Conservation (phyloP, 2,797 vertebrate species). For the Pterois miles region DNA sequence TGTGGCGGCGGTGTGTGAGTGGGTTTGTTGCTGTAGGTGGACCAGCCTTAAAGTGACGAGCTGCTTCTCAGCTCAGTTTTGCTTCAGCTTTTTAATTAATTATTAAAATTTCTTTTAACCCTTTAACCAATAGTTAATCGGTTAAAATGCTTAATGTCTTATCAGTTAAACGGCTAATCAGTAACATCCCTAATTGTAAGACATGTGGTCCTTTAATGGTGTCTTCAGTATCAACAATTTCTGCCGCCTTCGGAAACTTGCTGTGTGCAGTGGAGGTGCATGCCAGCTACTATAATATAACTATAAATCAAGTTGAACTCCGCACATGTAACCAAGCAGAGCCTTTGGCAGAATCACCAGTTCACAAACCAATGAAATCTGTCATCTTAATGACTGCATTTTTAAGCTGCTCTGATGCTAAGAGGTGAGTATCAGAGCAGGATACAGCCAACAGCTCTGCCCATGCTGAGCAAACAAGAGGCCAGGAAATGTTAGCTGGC, state of each 20-base stretch:
- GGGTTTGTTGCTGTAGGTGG: no score
- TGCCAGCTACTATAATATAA: neutral
- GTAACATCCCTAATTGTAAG: no score
- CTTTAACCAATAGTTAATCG: no score
- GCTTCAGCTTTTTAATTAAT: no score
- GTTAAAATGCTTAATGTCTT: no score
- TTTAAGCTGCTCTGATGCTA: slow-evolving; percentile 30
- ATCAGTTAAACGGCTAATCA: no score
- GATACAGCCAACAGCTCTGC: slow-evolving; percentile 27
- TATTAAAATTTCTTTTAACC: no score
- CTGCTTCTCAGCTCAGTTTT: no score
- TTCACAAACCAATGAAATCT: slow-evolving; percentile 23
- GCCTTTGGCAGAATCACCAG: neutral
- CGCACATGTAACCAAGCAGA: neutral
- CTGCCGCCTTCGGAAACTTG: neutral
- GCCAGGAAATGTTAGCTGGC: slow-evolving; percentile 65
- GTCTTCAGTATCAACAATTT: neutral
- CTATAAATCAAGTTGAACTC: neutral
- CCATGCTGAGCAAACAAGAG: slow-evolving; percentile 36
- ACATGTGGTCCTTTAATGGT: no score
- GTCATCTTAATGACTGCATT: slow-evolving; percentile 33
- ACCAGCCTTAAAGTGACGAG: no score
- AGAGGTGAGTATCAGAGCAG: slow-evolving; percentile 27
- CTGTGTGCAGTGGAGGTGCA: neutral
- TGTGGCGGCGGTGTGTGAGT: no score